These are phyloP conservation scores for Caenorhabditis parvicauda DNA, from an alignment of 2,888 invertebrate species.

Conservation along the genomic window DNA sequence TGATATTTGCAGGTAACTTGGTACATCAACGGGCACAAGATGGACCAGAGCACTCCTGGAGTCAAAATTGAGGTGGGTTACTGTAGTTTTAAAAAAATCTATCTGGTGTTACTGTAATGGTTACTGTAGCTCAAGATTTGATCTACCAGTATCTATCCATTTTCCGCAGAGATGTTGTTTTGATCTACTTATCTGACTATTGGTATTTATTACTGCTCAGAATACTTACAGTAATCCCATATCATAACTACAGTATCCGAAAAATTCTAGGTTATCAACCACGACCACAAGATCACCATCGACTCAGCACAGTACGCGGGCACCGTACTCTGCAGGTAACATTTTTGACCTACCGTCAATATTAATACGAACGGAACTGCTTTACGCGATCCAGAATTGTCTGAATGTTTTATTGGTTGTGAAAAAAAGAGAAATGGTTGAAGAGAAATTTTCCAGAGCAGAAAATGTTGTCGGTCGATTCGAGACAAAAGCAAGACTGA, in stretches of 20 bases:
- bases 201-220: too few species aligned
- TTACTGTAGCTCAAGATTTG: too few species aligned
- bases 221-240: too few species aligned
- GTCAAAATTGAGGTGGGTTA: slow-evolving; percentile 69
- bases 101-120: too few species aligned
- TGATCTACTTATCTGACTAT: too few species aligned
- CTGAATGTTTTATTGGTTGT: not conserved
- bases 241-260: too few species aligned
- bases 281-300: slow-evolving; percentile 77
- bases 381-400: not conserved
- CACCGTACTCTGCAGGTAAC: slow-evolving; percentile 53
- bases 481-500: slow-evolving; percentile 57
- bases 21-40: slow-evolving; percentile 74
- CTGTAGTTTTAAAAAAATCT: not conserved
- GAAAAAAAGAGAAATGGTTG: not conserved
- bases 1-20: too few species aligned
- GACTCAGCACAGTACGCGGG: slow-evolving; percentile 63
- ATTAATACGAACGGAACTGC: not conserved
- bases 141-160: too few species aligned
- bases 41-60: slow-evolving; percentile 72
- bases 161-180: too few species aligned
- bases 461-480: slow-evolving; percentile 58
- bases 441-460: slow-evolving; percentile 35
- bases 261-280: slow-evolving; percentile 70
- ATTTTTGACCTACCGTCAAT: not conserved